Evolutionary conservation across 2,797 vertebrate species (phyloP), one percentile per base, ranked within the genome.

Genomic region (Chiroxiphia lanceolata): DNA sequence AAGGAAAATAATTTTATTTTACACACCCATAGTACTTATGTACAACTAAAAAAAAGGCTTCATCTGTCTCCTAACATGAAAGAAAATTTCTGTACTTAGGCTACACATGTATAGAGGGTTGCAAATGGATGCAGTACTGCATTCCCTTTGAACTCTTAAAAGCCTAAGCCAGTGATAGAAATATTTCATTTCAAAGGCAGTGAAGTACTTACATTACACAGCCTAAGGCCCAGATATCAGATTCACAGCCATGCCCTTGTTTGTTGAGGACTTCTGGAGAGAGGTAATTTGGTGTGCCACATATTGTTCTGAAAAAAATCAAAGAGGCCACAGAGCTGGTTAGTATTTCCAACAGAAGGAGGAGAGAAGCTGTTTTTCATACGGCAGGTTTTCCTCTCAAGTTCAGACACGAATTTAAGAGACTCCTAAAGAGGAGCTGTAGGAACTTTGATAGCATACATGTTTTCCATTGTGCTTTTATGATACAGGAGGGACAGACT

Each of bases 201-300:
- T 13, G 9, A 77, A 57, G 45, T 95, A 99, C 99, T 99, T 97
- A 99, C 99, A 99, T 99, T 95, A 99, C 99, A 95, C 99, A 99
- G 97, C 99, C 99, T 31, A 99, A 97, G 60, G 99, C 99, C 99
- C 99, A 99, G 94, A 99, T 98, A 91, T 99, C 99, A 42, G 99
- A 99, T 98, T 99, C 99, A 97, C 99, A 99, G 96, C 99, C 99
- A 0, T 99, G 99, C 27, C 99, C 99, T 97, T 99, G 99, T 97
- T 99, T 99, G 97, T 99, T 99, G 95, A 99, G 98, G 92, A 99
- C 99, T 98, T 99, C 99, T 15, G 99, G 99, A 94, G 99, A 99
- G 96, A 99, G 98, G 96, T 99, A 99, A 98, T 99, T 99, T 86
- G 99, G 99, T 91, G 99, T 99, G 86, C 99, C 99, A 90, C 99